phyloP scores from a whole-genome alignment of 2,797 vertebrate species.

The Myotis findleyi region DNA sequence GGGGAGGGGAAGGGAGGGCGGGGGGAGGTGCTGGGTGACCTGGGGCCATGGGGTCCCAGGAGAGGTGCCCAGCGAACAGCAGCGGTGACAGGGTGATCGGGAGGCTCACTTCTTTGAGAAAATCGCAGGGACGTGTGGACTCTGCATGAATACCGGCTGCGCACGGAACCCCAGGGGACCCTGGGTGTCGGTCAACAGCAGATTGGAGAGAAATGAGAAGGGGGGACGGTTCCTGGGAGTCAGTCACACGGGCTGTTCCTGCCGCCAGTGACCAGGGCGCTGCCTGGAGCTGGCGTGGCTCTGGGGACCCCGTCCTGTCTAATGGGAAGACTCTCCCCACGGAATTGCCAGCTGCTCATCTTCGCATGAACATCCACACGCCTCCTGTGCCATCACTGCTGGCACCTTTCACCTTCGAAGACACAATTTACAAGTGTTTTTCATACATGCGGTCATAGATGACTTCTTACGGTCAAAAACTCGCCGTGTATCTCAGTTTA shows the following conservation, averaged over 20 bases:
- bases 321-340: neutral
- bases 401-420: neutral
- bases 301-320: neutral
- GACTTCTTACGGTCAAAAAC: neutral
- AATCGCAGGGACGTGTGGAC: neutral
- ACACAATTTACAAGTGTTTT: neutral
- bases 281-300: neutral
- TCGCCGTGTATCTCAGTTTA: neutral
- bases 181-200: neutral
- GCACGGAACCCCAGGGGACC: neutral
- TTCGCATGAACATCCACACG: neutral
- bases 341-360: neutral
- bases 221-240: slow-evolving; percentile 24
- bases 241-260: neutral
- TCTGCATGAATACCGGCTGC: neutral
- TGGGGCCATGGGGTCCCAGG: neutral
- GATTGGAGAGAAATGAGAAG: slow-evolving; percentile 37
- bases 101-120: neutral
- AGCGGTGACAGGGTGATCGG: neutral
- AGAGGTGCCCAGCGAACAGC: neutral
- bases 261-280: neutral
- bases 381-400: neutral
- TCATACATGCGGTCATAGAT: neutral
- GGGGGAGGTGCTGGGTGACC: neutral
- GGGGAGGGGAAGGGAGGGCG: neutral